Percentiles rank a stretch among this genome's conserved stretches.
Conservation (phyloP, 2,113 vertebrate species). For the Excalfactoria chinensis region DNA sequence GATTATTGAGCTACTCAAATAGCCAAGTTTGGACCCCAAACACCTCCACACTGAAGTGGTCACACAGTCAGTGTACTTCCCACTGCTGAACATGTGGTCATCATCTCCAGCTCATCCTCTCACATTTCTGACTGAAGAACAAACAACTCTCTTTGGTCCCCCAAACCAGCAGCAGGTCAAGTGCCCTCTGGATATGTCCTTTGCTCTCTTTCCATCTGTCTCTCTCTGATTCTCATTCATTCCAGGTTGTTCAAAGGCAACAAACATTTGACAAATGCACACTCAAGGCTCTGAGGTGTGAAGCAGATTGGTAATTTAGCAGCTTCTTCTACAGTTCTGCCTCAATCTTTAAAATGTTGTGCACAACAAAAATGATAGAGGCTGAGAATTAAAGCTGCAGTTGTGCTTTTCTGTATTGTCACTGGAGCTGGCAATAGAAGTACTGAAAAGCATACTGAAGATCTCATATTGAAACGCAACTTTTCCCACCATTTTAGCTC, state of each 20-base stretch:
- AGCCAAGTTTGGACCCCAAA: not conserved
- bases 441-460: not conserved
- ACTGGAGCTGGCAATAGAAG: not conserved
- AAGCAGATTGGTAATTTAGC: not conserved
- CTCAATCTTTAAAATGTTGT: not conserved
- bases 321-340: not conserved
- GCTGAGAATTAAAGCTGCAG: not conserved
- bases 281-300: not conserved
- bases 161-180: not conserved
- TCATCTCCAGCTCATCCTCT: not conserved
- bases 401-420: not conserved
- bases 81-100: accelerated
- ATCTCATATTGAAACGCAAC: not conserved
- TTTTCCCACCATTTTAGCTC: not conserved
- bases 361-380: not conserved
- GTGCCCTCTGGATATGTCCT: not conserved
- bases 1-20: not conserved
- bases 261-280: not conserved
- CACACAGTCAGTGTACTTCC: not conserved
- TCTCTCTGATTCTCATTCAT: not conserved
- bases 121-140: not conserved
- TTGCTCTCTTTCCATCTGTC: not conserved
- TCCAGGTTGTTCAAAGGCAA: not conserved
- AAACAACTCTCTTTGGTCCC: not conserved
- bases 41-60: accelerated